A percentile compares a stretch with the other conserved stretches of the same genome.
Conservation (phyloP, 2,113 vertebrate species). For the Oncorhynchus kisutch region DNA sequence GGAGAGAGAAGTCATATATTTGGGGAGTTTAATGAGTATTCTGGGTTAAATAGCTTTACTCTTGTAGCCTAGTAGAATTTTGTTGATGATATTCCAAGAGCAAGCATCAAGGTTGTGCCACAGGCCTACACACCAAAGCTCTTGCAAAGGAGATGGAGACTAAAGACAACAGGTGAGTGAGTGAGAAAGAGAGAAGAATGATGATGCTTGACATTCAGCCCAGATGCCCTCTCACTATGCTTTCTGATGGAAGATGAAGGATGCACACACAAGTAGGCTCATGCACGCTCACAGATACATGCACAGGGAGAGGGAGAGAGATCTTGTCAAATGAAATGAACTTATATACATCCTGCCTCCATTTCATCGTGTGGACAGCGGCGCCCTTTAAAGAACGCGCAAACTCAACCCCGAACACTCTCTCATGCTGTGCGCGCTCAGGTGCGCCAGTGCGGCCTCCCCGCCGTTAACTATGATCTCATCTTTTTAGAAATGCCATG, state of each 20-base stretch:
- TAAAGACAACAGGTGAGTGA: constrained; percentile 9
- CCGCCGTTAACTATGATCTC: constrained; percentile 60
- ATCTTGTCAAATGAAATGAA: too few relatives aligned
- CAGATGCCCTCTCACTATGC: neutral
- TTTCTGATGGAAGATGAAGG: neutral
- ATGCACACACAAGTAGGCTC: neutral
- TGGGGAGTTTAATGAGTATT: neutral
- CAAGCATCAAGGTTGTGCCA: neutral
- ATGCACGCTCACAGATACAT: neutral
- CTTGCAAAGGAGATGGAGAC: neutral
- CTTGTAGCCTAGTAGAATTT: neutral
- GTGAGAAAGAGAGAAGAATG: neutral
- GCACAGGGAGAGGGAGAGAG: neutral
- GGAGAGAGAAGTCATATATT: neutral
- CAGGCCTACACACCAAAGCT: neutral
- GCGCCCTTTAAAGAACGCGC: constrained; percentile 17
- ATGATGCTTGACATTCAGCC: neutral
- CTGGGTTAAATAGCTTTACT: neutral
- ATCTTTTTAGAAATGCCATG: constrained; percentile 43
- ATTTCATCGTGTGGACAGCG: neutral
- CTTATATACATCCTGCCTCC: neutral
- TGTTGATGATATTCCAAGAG: neutral
- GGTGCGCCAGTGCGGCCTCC: constrained; percentile 39
- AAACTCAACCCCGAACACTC: constrained; percentile 19
- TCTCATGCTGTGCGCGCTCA: constrained; percentile 49